Percentiles rank a stretch among this genome's conserved stretches.
Evolutionary conservation across 1,140 invertebrate genomes (phyloP).

Genomic region (Drosophila prosaltans): DNA sequence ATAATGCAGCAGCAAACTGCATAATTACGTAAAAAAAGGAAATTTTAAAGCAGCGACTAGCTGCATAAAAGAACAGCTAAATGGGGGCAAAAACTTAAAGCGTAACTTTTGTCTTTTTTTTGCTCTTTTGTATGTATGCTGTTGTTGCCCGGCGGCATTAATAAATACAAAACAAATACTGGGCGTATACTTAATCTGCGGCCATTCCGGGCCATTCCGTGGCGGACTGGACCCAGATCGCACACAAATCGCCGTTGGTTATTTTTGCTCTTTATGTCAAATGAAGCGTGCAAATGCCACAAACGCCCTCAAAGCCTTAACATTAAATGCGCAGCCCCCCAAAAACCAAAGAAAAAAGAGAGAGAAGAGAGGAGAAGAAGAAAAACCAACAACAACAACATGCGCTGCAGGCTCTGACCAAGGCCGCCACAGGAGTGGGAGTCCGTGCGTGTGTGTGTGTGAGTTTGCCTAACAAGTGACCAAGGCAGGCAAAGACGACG

Average conservation of each 20-base stretch:
- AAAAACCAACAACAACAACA: constrained; percentile 21
- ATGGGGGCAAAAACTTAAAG: background rate
- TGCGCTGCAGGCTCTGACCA: constrained; percentile 57
- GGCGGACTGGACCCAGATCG: constrained; percentile 15
- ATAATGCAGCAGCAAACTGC: background rate
- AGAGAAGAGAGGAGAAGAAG: background rate
- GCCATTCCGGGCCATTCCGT: constrained; percentile 15
- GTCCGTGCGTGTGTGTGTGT: constrained; percentile 5
- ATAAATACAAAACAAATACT: constrained; percentile 61
- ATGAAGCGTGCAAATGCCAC: constrained; percentile 78
- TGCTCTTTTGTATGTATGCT: constrained; percentile 11
- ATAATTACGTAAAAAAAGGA: background rate
- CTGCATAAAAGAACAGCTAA: no score
- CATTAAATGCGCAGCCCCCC: constrained; percentile 70
- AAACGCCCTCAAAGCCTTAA: constrained; percentile 51
- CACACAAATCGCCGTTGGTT: constrained; percentile 49
- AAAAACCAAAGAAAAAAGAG: background rate
- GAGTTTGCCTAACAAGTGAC: constrained; percentile 52
- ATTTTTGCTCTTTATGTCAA: constrained; percentile 78
- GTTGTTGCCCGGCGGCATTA: constrained; percentile 21
- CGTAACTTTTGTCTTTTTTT: background rate
- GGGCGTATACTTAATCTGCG: constrained; percentile 68
- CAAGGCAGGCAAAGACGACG: constrained; percentile 38
- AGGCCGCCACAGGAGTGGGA: constrained; percentile 15
- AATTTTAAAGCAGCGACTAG: no score